Base-by-base conservation (phyloP, 2,113 vertebrate species). In the Nyctereutes procyonoides region DNA sequence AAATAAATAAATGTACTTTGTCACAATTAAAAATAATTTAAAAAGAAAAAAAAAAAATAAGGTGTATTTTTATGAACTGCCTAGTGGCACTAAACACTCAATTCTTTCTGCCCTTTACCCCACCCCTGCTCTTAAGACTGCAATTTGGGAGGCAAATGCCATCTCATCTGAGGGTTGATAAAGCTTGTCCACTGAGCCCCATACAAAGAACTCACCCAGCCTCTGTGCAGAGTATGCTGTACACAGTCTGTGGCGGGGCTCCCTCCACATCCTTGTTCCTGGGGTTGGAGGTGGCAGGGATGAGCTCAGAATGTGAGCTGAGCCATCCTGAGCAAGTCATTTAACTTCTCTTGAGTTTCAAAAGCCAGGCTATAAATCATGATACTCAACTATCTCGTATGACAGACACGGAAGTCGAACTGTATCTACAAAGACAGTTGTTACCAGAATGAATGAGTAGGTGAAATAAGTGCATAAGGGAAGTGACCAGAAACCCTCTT, bases 171-270 rank as follows among this genome's bases (percentile, higher is more conserved):
- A 32, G 28, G 35, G n/a, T 60, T 74, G 8, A 35, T 53, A 65
- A 67, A 48, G 67, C 55, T 15, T 62, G 56, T 32, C 38, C 6
- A 3, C 74, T 35, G 12, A 4, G 67, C 28, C 74, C 20, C 51
- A 48, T 2, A 10, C 2, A 24, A 76, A 76, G 90, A 88, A 96
- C n/a, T 32, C 74, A 58, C 73, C 43, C 2, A 0, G 51, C 28
- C 88, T 16, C 88, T 26, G 62, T 10, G 51, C 73, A 67, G 43
- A 80, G 51, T 84, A 63, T 51, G 14, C 4, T n/a, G 32, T 22
- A n/a, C 28, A 14, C 0, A 1, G n/a, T 4, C 63, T 5, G 0
- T 2, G 3, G 9, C 3, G 32, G 32, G 76, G 26, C 24, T 55
- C 53, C 93, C 58, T 92, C 73, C 1, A 2, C 13, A 24, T 22